phyloP scores from a whole-genome alignment of 1,140 invertebrate genomes.

The Sitodiplosis mosellana region DNA sequence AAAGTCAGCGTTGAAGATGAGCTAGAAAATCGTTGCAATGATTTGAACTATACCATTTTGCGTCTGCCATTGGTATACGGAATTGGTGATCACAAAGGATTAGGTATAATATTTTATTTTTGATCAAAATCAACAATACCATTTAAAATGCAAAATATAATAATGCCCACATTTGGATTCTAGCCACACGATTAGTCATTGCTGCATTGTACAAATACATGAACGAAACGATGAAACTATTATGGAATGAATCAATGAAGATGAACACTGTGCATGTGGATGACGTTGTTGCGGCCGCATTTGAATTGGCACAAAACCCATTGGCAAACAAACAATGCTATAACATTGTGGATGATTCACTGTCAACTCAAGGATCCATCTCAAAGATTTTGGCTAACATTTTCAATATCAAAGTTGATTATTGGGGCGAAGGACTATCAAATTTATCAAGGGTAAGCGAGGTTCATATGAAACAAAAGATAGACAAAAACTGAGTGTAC shows the following conservation, averaged over 20 bases:
- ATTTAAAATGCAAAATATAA: neutral
- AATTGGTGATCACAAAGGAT: conserved; percentile 56
- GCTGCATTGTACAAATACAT: conserved; percentile 76
- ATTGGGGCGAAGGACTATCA: conserved; percentile 61
- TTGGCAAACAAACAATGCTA: conserved; percentile 43
- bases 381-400: conserved; percentile 61
- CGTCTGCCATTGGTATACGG: conserved; percentile 78
- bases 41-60: conserved; percentile 61
- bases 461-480: no score
- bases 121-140: neutral
- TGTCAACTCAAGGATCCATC: conserved; percentile 66
- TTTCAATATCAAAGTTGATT: conserved; percentile 73
- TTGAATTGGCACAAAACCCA: conserved; percentile 28
- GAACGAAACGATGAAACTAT: conserved; percentile 74
- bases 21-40: conserved; percentile 34
- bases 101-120: conserved; percentile 38
- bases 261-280: conserved; percentile 76
- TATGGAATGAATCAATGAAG: conserved; percentile 68
- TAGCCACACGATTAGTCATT: conserved; percentile 66
- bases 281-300: conserved; percentile 65
- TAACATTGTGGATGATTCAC: conserved; percentile 64
- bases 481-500: neutral
- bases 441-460: conserved; percentile 52
- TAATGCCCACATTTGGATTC: neutral
- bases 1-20: conserved; percentile 70